Evolutionary conservation across 2,888 invertebrate genomes (phyloP), one percentile per base, ranked within the genome.

Genomic region (Rhagonycha fulva): DNA sequence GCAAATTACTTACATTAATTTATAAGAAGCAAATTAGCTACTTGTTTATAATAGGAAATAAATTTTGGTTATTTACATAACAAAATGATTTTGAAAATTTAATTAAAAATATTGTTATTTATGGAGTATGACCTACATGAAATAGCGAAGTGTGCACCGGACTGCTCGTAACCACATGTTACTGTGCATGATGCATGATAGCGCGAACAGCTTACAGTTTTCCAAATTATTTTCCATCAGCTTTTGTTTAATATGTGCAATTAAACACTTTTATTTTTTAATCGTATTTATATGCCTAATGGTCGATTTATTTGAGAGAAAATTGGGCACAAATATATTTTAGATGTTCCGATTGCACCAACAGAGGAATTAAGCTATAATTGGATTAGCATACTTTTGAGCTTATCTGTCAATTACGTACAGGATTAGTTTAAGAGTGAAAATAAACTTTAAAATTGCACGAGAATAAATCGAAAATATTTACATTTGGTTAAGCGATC

Each of bases 71-170:
- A 47, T 47, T 47, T 47, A 47, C 47, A 47, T 47, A 47, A 47
- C 47, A n/a, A 47, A 47, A 47, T 47, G 47, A 70, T 76, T 78
- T 76, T 78, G 67, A 78, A 78, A 76, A 70, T 78, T 78, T 78
- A 77, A 78, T 77, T 78, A 77, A 78, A 78, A 78, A 78, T 78
- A 70, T 77, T 69, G 78, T 78, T 77, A 78, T 78, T 78, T 78
- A 78, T 78, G 76, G 78, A 75, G 77, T 76, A 72, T 78, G 78
- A 78, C 78, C 78, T 78, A 78, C 69, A 78, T 78, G 69, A 68
- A 69, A 24, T 26, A 32, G 75, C 71, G 68, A 66, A 76, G 72
- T 76, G 72, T 76, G 76, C 72, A 76, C 62, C 24, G 60, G 72
- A 76, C 72, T 72, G 76, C 72, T 76, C 76, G 72, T 72, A 72